Conservation (phyloP, 1,140 invertebrate species). For the Camponotus floridanus region DNA sequence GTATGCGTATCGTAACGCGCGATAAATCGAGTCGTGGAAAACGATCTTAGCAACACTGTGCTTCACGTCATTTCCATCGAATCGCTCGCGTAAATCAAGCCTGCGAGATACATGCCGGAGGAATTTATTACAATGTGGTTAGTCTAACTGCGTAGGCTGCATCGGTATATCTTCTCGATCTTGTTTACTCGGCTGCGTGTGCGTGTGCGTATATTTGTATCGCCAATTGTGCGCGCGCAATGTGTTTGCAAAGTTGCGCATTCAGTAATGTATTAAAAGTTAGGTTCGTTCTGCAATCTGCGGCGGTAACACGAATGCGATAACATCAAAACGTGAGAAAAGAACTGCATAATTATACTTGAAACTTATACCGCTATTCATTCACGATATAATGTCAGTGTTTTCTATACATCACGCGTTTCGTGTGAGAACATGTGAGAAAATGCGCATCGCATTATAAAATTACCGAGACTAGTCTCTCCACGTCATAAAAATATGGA, state of each 20-base stretch:
- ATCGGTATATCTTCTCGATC: slow-evolving; percentile 17
- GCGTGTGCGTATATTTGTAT: neutral
- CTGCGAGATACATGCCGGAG: neutral
- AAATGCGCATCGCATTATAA: slow-evolving; percentile 35
- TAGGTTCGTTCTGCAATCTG: slow-evolving; percentile 50
- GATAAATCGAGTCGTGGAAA: slow-evolving; percentile 49
- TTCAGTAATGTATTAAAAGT: slow-evolving; percentile 45
- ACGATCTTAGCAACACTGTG: slow-evolving; percentile 7
- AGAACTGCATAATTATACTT: slow-evolving; percentile 53
- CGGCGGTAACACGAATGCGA: slow-evolving; percentile 40
- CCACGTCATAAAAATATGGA: slow-evolving; percentile 8
- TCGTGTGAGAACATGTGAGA: slow-evolving; percentile 41
- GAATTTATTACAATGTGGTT: slow-evolving; percentile 63
- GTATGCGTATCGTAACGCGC: slow-evolving; percentile 62
- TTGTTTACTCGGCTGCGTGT: slow-evolving; percentile 24
- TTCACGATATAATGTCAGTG: slow-evolving; percentile 48
- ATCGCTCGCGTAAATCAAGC: slow-evolving; percentile 18
- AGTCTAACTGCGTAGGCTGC: slow-evolving; percentile 53
- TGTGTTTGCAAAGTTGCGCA: slow-evolving; percentile 44
- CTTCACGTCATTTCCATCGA: slow-evolving; percentile 48
- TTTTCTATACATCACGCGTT: slow-evolving; percentile 34
- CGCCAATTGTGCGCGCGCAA: slow-evolving; percentile 18
- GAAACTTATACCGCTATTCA: slow-evolving; percentile 58
- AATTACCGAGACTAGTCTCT: slow-evolving; percentile 9
- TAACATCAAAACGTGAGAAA: slow-evolving; percentile 58